Evolutionary conservation across 1,140 invertebrate genomes (phyloP), one percentile per base, ranked within the genome.

Genomic region (Monochamus saltuarius): DNA sequence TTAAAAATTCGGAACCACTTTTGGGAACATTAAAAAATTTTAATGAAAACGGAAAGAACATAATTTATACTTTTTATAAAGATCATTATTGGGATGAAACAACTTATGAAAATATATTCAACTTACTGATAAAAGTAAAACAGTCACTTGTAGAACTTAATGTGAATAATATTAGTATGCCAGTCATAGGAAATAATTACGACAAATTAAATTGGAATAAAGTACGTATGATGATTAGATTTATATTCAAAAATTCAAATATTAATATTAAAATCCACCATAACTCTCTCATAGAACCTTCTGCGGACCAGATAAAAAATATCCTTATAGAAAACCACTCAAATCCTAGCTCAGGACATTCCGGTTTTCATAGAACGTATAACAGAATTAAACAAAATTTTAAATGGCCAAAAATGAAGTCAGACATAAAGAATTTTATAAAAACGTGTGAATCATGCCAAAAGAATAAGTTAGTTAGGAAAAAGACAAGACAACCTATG

Each of bases 381-480:
- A 64, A 67, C 22, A 46, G 59, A 49, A 69, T 70, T 43, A 71
- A 67, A 65, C 17, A 36, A 45, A 62, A 58, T 61, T 72, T 49
- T 56, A 56, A 54, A 40, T 73, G 68, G 70, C 35, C 47, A 19
- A 57, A 49, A 9, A 68, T 73, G 65, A 59, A 64, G 40, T 46
- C 45, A 13, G 63, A 69, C 39, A 62, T 73, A 36, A 56, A 63
- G 61, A 38, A 68, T 4, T 72, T 64, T 57, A 64, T 73, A n/a
- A 59, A 51, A 63, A 64, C 9, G 22, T 55, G 38, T 22, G 49
- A 59, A 51, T 54, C 58, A 16, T 60, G 58, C 19, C 58, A 53
- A 54, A 54, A 46, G 35, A 60, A 60, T 60, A 60, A 54, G 22
- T 54, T 54, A 60, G 58, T 46, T 19, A 17, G 50, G 16, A 54